phyloP scores from a whole-genome alignment of 1,140 invertebrate genomes.

The Hyposmocoma kahamanoa region DNA sequence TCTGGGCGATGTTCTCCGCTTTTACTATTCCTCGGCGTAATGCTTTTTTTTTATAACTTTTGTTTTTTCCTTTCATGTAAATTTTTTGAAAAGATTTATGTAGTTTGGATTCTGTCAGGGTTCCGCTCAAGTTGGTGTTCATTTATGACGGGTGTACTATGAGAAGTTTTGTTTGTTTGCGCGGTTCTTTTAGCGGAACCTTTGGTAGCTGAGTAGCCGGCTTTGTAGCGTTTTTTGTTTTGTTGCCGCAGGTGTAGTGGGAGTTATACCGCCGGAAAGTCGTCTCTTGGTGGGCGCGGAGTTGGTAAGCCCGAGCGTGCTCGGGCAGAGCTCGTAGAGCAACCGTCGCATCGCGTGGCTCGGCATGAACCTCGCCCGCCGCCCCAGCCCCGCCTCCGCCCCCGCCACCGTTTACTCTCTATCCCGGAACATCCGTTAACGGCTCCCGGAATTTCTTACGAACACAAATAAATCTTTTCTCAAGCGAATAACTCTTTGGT shows the following conservation, averaged over 20 bases:
- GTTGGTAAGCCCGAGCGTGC: slow-evolving; percentile 53
- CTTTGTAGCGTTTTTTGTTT: slow-evolving; percentile 70
- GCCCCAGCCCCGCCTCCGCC: slow-evolving; percentile 15
- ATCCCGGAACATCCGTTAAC: slow-evolving; percentile 46
- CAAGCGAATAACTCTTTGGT: slow-evolving; percentile 58
- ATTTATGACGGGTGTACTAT: slow-evolving; percentile 13
- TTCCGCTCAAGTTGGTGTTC: slow-evolving; percentile 12
- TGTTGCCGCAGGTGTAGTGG: slow-evolving; percentile 71
- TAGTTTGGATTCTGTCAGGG: slow-evolving; percentile 15
- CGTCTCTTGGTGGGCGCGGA: slow-evolving; percentile 64
- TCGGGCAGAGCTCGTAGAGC: slow-evolving; percentile 53
- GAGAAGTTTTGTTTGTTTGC: slow-evolving; percentile 39
- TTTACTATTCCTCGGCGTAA: slow-evolving; percentile 29
- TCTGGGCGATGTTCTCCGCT: slow-evolving; percentile 28
- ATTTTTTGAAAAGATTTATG: slow-evolving; percentile 22
- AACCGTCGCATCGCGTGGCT: slow-evolving; percentile 18
- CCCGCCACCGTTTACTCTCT: slow-evolving; percentile 34
- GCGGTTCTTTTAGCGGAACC: slow-evolving; percentile 42
- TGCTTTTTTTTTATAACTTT: slow-evolving; percentile 31
- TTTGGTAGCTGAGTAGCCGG: slow-evolving; percentile 42
- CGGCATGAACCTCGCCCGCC: slow-evolving; percentile 16
- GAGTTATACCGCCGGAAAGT: slow-evolving; percentile 65
- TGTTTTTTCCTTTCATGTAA: slow-evolving; percentile 30
- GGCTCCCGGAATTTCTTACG: slow-evolving; percentile 54
- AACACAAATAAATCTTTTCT: slow-evolving; percentile 63